A percentile compares a stretch with the other conserved stretches of the same genome.
Conservation (phyloP, 1,140 invertebrate species). For the Sycobia sp. region DNA sequence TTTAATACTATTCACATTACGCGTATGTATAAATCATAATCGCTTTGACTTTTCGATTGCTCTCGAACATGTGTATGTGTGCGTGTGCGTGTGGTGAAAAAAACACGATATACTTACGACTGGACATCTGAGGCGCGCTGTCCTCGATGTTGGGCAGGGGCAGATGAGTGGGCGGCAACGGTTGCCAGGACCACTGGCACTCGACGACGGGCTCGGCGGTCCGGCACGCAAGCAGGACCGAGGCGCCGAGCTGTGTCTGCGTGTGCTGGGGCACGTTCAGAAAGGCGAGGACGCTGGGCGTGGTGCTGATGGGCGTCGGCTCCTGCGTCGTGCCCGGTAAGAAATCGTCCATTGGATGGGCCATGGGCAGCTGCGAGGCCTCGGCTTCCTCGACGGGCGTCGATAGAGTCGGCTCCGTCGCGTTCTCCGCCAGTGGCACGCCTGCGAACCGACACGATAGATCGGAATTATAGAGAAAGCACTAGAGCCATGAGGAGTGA, state of each 20-base stretch:
- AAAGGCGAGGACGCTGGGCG: slow-evolving; percentile 44
- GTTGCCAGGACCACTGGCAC: slow-evolving; percentile 59
- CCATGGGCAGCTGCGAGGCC: slow-evolving; percentile 35
- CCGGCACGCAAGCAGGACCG: slow-evolving; percentile 53
- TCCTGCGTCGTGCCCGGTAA: slow-evolving; percentile 36
- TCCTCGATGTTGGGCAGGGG: slow-evolving; percentile 55
- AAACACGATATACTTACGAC: neutral
- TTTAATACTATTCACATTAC: too few species aligned
- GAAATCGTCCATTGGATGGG: slow-evolving; percentile 50
- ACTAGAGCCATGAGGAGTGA: too few species aligned
- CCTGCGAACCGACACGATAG: too few species aligned
- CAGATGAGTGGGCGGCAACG: slow-evolving; percentile 52
- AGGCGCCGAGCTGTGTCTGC: slow-evolving; percentile 51
- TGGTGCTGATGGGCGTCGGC: slow-evolving; percentile 38
- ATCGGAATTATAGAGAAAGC: too few species aligned
- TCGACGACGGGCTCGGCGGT: slow-evolving; percentile 53
- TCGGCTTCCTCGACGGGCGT: slow-evolving; percentile 15
- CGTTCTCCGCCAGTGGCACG: slow-evolving; percentile 40
- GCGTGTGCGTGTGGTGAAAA: too few species aligned
- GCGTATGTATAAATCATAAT: too few species aligned
- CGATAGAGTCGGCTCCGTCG: slow-evolving; percentile 25
- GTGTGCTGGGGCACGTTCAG: slow-evolving; percentile 50
- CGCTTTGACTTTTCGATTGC: too few species aligned
- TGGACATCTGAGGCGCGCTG: slow-evolving; percentile 21
- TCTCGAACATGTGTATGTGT: too few species aligned